phyloP scores from a whole-genome alignment of 2,888 invertebrate species.

The Dinocampus coccinellae region DNA sequence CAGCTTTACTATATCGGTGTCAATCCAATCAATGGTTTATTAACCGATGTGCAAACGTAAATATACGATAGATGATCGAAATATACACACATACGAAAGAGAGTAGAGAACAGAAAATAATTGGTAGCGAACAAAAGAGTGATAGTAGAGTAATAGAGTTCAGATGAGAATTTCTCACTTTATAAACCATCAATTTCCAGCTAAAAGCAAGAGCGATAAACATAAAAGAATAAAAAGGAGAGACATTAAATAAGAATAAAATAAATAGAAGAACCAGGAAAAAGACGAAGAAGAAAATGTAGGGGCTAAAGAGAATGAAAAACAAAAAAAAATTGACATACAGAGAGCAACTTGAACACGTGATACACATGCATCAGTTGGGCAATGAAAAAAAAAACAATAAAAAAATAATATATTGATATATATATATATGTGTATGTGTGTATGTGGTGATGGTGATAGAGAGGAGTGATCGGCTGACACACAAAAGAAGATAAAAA shows the following conservation, averaged over 20 bases:
- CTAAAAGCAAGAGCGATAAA: conserved; percentile 48
- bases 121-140: not conserved
- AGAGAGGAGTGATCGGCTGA: conserved; percentile 23
- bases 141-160: not conserved
- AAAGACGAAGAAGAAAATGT: conserved; percentile 25
- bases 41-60: conserved; percentile 62
- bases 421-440: conserved; percentile 16
- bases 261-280: conserved; percentile 35
- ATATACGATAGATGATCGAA: conserved; percentile 37
- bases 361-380: conserved; percentile 54
- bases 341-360: conserved; percentile 56
- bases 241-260: conserved; percentile 35
- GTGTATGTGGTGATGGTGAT: not conserved
- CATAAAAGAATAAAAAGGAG: conserved; percentile 36
- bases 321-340: conserved; percentile 35
- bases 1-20: conserved; percentile 62
- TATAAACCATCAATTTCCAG: conserved; percentile 25
- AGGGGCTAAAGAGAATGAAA: no score
- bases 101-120: conserved; percentile 40
- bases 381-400: conserved; percentile 40
- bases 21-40: conserved; percentile 68
- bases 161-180: not conserved
- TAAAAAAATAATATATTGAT: no score
- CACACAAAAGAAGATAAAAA: conserved; percentile 8
- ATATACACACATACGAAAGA: conserved; percentile 19